Evolutionary conservation across 2,113 vertebrate species (phyloP).

Genomic region (Acanthisitta chloris): DNA sequence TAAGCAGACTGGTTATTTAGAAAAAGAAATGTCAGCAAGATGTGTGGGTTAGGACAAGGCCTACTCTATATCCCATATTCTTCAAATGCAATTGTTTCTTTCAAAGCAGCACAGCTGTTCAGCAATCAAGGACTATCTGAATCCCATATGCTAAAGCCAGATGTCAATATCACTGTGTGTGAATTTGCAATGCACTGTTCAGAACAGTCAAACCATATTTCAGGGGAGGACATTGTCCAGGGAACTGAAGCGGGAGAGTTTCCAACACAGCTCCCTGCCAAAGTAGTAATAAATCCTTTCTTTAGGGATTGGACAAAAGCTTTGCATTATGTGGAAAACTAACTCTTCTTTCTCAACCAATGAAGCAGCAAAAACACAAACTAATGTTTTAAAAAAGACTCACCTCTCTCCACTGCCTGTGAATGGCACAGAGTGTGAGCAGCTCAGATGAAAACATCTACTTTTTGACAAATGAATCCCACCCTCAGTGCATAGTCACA

Average conservation of each 20-base stretch:
- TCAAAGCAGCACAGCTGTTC: slow-evolving; percentile 59
- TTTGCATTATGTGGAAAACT: slow-evolving; percentile 38
- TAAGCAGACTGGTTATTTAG: slow-evolving; percentile 40
- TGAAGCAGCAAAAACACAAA: not conserved
- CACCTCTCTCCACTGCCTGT: not conserved
- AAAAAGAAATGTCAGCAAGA: slow-evolving; percentile 54
- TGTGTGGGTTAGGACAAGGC: slow-evolving; percentile 47
- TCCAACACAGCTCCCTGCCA: slow-evolving; percentile 31
- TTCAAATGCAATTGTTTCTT: slow-evolving; percentile 65
- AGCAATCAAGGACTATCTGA: slow-evolving; percentile 48
- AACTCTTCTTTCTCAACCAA: slow-evolving; percentile 27
- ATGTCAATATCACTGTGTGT: slow-evolving; percentile 44
- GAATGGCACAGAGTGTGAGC: not conserved
- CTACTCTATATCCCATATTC: slow-evolving; percentile 30
- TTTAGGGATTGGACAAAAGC: slow-evolving; percentile 31
- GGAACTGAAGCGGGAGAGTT: slow-evolving; percentile 23
- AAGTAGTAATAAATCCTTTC: slow-evolving; percentile 52
- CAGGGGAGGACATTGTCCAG: slow-evolving; percentile 48
- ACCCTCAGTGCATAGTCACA: not conserved
- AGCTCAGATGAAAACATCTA: not conserved
- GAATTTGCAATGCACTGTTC: slow-evolving; percentile 20
- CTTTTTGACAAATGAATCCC: slow-evolving; percentile 26
- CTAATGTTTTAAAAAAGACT: not conserved
- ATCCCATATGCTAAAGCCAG: slow-evolving; percentile 64
- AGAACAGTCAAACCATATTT: slow-evolving; percentile 46